Evolutionary conservation across 2,113 vertebrate species (phyloP), one percentile per base, ranked within the genome.

Genomic region (Phylloscopus trochilus): DNA sequence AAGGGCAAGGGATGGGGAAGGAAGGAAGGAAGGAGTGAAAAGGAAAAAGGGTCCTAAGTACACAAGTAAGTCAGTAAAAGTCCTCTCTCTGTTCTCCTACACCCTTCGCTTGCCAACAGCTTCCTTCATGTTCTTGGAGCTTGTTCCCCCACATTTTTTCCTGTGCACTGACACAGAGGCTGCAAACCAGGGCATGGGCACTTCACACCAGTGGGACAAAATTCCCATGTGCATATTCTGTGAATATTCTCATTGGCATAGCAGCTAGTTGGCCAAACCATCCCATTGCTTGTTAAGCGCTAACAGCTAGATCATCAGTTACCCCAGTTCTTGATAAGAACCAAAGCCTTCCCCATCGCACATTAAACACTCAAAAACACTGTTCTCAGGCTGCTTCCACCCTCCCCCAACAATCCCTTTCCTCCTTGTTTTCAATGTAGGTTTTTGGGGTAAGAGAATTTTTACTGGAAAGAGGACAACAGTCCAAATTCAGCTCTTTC

Each of bases 71-170:
- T 6, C 56, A 59, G 3, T 21, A 19, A 0, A 53, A 83, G 76
- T 16, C 59, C 35, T 56, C 47, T 10, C 64, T 24, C 10, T 35
- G 11, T 22, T 11, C 19, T 64, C 35, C n/a, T 15, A 16, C 0
- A 1, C 31, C 20, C 23, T 28, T 12, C 13, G 13, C 60, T 23
- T 26, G 22, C 69, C 44, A 72, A 37, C 20, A 52, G 39, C 28
- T 75, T 11, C 58, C 30, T 11, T 24, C 26, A 7, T 11, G 3
- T 35, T 58, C 59, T 3, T 19, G 21, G 33, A 66, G 33, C 10
- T 68, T 6, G 2, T 1, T 63, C 9, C 16, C 64, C n/a, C 0
- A 0, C 7, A 4, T 20, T n/a, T 81, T 15, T 8, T 13, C 58
- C 66, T 26, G 19, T 3, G 4, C 37, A 10, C 7, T 33, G 33